Evolutionary conservation across 2,888 invertebrate genomes (phyloP).

Genomic region (Tortrix viridana): DNA sequence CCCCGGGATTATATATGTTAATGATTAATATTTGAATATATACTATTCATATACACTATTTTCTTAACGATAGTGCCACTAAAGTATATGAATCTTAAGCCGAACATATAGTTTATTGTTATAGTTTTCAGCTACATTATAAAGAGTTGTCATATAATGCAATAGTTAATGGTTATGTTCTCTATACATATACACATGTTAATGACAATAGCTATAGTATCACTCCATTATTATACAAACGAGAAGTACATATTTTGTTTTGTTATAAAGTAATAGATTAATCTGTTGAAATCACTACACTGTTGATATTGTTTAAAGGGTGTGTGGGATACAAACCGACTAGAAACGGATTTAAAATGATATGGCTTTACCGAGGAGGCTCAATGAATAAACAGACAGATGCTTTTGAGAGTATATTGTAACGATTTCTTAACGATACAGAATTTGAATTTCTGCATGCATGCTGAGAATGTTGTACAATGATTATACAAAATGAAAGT

Average conservation of each 20-base stretch:
- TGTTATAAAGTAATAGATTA: conserved; percentile 78
- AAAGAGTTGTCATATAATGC: conserved; percentile 63
- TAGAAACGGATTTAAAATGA: conserved; percentile 60
- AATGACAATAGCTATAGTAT: conserved; percentile 67
- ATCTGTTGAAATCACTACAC: conserved; percentile 72
- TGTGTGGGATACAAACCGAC: conserved; percentile 66
- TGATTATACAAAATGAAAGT: conserved; percentile 53
- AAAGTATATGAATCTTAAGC: conserved; percentile 50
- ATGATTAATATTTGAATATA: conserved; percentile 68
- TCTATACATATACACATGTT: conserved; percentile 76
- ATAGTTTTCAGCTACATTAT: conserved; percentile 68
- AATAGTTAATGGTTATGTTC: conserved; percentile 72
- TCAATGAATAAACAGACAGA: conserved; percentile 64
- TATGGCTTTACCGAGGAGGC: conserved; percentile 72
- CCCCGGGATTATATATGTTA: conserved; percentile 71
- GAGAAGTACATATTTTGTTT: conserved; percentile 72
- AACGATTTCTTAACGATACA: conserved; percentile 60
- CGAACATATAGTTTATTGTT: conserved; percentile 70
- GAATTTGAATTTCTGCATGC: conserved; percentile 57
- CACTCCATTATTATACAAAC: conserved; percentile 66
- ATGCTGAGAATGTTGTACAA: conserved; percentile 56
- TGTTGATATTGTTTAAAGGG: conserved; percentile 67
- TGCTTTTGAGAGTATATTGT: conserved; percentile 64
- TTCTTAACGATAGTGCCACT: conserved; percentile 68
- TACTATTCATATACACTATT: conserved; percentile 80